phyloP scores from a whole-genome alignment of 2,113 vertebrate species.

The Ondatra zibethicus region DNA sequence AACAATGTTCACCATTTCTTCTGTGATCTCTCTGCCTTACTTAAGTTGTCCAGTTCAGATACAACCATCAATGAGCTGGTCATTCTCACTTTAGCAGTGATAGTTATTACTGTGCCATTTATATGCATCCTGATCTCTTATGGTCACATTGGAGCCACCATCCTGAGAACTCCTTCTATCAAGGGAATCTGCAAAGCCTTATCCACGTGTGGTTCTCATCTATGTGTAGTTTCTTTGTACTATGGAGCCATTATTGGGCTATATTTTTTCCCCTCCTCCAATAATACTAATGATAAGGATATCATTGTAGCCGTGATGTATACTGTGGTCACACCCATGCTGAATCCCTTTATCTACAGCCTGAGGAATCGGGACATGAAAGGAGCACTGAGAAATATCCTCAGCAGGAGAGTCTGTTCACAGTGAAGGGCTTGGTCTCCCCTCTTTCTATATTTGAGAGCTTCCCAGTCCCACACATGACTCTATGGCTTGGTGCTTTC shows the following conservation, averaged over 20 bases:
- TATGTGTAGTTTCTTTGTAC: conserved; percentile 57
- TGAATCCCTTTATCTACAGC: conserved; percentile 78
- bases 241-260: conserved; percentile 59
- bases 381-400: conserved; percentile 51
- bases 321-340: conserved; percentile 62
- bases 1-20: conserved; percentile 71
- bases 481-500: neutral
- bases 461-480: neutral
- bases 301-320: conserved; percentile 70
- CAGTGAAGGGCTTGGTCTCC: neutral
- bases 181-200: conserved; percentile 63
- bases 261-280: conserved; percentile 61
- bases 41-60: conserved; percentile 75
- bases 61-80: conserved; percentile 59
- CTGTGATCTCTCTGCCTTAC: conserved; percentile 75
- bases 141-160: conserved; percentile 16
- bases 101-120: neutral
- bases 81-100: conserved; percentile 46
- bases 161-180: conserved; percentile 35
- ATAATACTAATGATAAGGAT: conserved; percentile 51
- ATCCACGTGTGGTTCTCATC: conserved; percentile 71
- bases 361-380: conserved; percentile 70
- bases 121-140: conserved; percentile 63
- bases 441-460: neutral
- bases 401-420: neutral